These are phyloP conservation scores for Cheilosia variabilis DNA, from an alignment of 2,888 invertebrate species.

Conservation along the genomic window DNA sequence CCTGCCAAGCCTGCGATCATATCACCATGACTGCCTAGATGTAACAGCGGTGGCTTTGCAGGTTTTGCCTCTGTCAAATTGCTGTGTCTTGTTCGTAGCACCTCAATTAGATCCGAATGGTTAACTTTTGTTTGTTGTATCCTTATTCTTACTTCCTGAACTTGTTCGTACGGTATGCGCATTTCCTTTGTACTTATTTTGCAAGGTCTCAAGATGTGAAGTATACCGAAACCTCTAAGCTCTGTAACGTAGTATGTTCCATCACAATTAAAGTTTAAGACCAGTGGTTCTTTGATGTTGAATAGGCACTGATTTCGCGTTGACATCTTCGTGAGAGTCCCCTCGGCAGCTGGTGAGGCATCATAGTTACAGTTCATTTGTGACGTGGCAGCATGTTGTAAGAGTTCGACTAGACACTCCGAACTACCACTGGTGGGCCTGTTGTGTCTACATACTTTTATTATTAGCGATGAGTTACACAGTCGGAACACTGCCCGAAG, in stretches of 20 bases:
- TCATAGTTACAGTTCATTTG: no score
- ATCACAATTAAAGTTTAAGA: not conserved
- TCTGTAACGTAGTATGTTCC: not conserved
- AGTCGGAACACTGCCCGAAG: not conserved
- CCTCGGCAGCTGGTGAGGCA: not conserved
- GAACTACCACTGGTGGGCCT: not conserved
- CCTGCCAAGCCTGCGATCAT: no score
- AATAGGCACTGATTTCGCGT: not conserved
- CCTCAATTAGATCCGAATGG: no score
- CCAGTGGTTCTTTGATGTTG: not conserved
- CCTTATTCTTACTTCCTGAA: not conserved
- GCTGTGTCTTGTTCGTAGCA: no score
- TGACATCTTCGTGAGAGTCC: not conserved
- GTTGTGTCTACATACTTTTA: not conserved
- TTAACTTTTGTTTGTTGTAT: no score
- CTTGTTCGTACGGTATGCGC: not conserved
- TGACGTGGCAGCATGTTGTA: no score
- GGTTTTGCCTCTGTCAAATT: no score
- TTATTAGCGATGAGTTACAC: not conserved
- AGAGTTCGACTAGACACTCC: not conserved
- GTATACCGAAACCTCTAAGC: not conserved
- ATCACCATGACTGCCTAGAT: no score
- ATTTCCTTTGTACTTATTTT: not conserved
- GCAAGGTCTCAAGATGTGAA: not conserved
- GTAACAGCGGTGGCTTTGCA: no score